phyloP scores from a whole-genome alignment of 1,140 invertebrate genomes.

The Stenopsyche tienmushanensis region DNA sequence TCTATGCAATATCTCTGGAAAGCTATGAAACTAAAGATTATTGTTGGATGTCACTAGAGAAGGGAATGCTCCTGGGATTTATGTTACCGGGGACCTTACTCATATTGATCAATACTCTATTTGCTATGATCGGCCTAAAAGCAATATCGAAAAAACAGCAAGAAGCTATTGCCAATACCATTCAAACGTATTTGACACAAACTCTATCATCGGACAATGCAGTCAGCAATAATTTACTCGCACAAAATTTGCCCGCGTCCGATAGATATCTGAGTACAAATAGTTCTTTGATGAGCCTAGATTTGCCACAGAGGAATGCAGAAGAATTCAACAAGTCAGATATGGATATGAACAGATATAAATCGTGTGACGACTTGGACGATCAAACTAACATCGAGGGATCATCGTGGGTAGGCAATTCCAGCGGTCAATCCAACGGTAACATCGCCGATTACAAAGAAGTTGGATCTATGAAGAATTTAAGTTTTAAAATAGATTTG shows the following conservation, averaged over 20 bases:
- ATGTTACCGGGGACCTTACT: conserved; percentile 67
- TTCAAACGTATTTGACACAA: conserved; percentile 27
- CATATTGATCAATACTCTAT: conserved; percentile 61
- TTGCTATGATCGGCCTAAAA: conserved; percentile 49
- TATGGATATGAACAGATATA: conserved; percentile 14
- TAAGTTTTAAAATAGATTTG: conserved; percentile 39
- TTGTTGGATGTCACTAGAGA: conserved; percentile 72
- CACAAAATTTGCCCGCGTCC: conserved; percentile 5
- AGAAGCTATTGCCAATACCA: conserved; percentile 29
- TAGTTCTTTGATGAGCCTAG: conserved; percentile 31
- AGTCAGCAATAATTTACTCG: background rate
- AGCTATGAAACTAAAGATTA: conserved; percentile 70
- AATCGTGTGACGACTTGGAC: conserved; percentile 26
- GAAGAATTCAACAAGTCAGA: conserved; percentile 8
- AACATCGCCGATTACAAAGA: conserved; percentile 19
- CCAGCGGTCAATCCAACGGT: conserved; percentile 24
- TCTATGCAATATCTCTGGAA: conserved; percentile 61
- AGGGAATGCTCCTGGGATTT: conserved; percentile 71
- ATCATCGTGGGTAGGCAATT: conserved; percentile 24
- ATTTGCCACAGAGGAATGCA: conserved; percentile 10
- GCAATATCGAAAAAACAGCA: conserved; percentile 32
- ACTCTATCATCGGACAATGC: conserved; percentile 6
- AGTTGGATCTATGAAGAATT: conserved; percentile 22
- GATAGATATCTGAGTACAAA: conserved; percentile 33
- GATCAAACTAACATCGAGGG: conserved; percentile 23